Evolutionary conservation across 2,888 invertebrate species (phyloP).

Genomic region (Ceramica pisi): DNA sequence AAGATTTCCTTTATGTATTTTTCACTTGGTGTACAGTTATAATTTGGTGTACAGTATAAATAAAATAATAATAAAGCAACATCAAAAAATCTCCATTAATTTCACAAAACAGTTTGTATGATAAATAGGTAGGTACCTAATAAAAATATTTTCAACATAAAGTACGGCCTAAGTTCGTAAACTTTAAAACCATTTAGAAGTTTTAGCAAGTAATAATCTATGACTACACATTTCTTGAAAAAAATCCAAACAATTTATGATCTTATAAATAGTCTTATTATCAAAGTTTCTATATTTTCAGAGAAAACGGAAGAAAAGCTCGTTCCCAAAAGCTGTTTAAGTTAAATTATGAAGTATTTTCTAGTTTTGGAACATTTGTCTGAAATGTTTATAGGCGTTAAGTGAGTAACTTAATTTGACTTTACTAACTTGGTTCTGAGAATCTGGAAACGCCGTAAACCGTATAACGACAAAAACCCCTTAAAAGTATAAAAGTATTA

Average conservation of each 20-base stretch:
- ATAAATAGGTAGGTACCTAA: background rate
- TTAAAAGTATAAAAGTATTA: no score
- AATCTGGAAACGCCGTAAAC: no score
- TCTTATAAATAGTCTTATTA: background rate
- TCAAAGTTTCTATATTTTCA: background rate
- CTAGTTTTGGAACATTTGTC: background rate
- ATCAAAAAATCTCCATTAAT: background rate
- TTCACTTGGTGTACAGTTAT: no score
- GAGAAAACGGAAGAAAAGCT: background rate
- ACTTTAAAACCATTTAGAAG: slow-evolving; percentile 3
- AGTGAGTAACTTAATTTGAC: slow-evolving; percentile 5
- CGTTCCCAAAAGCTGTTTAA: background rate
- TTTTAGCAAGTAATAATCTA: background rate
- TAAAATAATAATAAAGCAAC: no score
- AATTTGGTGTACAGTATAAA: no score
- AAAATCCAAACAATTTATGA: background rate
- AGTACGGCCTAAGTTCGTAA: background rate
- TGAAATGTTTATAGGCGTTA: background rate
- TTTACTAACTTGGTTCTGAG: background rate
- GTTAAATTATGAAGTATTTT: slow-evolving; percentile 9
- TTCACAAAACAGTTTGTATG: background rate
- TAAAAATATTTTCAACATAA: no score
- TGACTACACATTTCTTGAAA: background rate
- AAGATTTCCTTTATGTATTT: no score
- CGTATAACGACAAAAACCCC: no score